A percentile compares a stretch with the other conserved stretches of the same genome.
Conservation (phyloP, 2,113 vertebrate species). For the pig (Sus scrofa) region T2T-Sscrofa CM000818.6:88603501-88604000, state of each 20-base stretch:
- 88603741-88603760: background rate
- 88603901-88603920: background rate
- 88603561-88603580: background rate
- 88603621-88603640: background rate
- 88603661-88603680: background rate
- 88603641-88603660: background rate
- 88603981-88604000: too few species aligned
- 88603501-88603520: too few species aligned
- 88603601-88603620: background rate
- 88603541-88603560: too few species aligned
- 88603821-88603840: background rate
- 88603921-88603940: too few species aligned
- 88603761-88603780: background rate
- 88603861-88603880: background rate
- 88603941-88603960: too few species aligned
- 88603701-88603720: background rate
- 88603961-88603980: too few species aligned
- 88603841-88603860: background rate
- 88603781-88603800: background rate
- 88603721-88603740: background rate
- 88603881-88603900: background rate
- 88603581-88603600: background rate
- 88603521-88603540: too few species aligned
- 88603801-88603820: background rate
- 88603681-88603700: constrained; percentile 21